These are phyloP conservation scores for Aphidius colemani DNA, from an alignment of 2,888 invertebrate genomes.

Conservation along the genomic window DNA sequence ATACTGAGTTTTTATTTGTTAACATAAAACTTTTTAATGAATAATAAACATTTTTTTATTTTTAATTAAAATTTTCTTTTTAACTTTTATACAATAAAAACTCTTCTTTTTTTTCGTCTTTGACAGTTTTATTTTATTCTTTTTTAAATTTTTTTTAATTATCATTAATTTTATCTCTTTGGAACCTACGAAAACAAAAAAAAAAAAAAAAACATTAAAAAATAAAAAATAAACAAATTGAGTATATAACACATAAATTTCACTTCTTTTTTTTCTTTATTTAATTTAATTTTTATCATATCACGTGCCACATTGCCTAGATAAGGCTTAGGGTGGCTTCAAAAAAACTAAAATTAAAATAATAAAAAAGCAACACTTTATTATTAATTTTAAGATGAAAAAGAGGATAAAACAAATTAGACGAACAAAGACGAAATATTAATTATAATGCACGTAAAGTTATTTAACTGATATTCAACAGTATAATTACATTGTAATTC, in stretches of 20 bases:
- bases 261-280: conserved; percentile 28
- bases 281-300: conserved; percentile 42
- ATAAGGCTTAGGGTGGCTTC: conserved; percentile 54
- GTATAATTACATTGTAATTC: no score
- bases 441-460: not conserved
- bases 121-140: not conserved
- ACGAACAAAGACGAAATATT: conserved; percentile 13
- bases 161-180: conserved; percentile 21
- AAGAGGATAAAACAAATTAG: not conserved
- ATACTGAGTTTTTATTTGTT: no score
- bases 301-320: conserved; percentile 57
- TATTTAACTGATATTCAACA: no score
- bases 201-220: no score
- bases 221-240: conserved; percentile 39
- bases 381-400: conserved; percentile 4
- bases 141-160: not conserved
- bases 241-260: conserved; percentile 42
- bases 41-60: conserved; percentile 8
- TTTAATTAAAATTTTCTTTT: conserved; percentile 10
- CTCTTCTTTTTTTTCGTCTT: not conserved
- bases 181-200: conserved; percentile 42
- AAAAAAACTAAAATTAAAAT: conserved; percentile 31
- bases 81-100: not conserved
- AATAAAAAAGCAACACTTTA: conserved; percentile 17
- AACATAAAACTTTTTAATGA: conserved; percentile 1